Evolutionary conservation across 2,888 invertebrate genomes (phyloP), one percentile per base, ranked within the genome.

Genomic region (Lepidocyrtinus sp.): DNA sequence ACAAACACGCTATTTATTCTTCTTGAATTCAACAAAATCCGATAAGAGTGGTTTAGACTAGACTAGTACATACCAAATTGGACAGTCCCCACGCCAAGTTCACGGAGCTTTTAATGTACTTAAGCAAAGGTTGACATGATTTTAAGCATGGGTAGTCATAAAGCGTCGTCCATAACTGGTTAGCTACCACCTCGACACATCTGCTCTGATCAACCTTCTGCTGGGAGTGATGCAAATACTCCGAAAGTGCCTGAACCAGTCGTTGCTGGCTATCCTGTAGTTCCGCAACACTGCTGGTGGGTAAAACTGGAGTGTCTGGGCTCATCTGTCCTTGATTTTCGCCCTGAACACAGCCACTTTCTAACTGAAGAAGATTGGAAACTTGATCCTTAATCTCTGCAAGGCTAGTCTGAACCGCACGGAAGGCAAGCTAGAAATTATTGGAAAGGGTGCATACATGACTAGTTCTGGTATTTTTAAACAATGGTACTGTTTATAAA

Each of bases 121-220:
- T 92, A 87, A 93, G 92, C 75, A 98, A 91, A 26, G 94, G 93
- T 0, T 91, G 91, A 88, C 96, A 97, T 0, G 91, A 90, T 85
- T 93, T 93, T 87, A 98, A 91, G 88, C 96, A 95, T 36, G 96
- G 96, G 90, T 97, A 98, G 90, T 98, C 98, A 88, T 95, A 96
- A 19, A 98, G 91, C 0, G 97, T 97, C 85, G 94, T 93, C 89
- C 96, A 93, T 84, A 98, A 93, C 91, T 95, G 92, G 27, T 90
- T 88, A 82, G 91, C 90, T 1, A 92, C 92, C 25, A 82, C 82
- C 25, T 83, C 82, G 9, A 83, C 75, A 50, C 80, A 83, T 2
- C 82, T 25, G 27, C 75, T 78, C 9, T 90, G 87, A 86, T 91
- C 90, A 89, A 93, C 95, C 74, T 91, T 91, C 74, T 94, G 93